phyloP scores from a whole-genome alignment of 2,888 invertebrate species.

The Lathronympha strigana region DNA sequence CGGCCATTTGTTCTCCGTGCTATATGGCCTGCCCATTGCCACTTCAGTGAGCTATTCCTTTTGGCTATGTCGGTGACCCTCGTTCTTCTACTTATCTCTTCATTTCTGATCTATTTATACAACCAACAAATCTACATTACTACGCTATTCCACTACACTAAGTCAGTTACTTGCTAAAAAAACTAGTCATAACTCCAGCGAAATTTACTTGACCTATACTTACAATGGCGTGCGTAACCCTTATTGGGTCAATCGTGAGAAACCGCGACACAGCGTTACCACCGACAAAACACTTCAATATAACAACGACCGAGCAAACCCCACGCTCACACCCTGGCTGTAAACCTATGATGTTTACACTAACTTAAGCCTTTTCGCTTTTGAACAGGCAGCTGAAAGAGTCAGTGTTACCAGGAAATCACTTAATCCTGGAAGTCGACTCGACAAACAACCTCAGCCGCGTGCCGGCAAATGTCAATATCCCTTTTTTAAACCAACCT shows the following conservation, averaged over 20 bases:
- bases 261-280: not conserved
- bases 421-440: slow-evolving; percentile 57
- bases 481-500: slow-evolving; percentile 46
- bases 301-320: not conserved
- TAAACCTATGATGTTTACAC: not conserved
- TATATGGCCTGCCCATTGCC: no score
- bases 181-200: slow-evolving; percentile 14
- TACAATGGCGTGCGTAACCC: slow-evolving; percentile 15
- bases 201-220: slow-evolving; percentile 1
- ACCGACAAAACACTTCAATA: slow-evolving; percentile 8
- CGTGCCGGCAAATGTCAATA: slow-evolving; percentile 56
- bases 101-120: no score
- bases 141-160: not conserved
- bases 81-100: no score
- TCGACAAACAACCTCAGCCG: slow-evolving; percentile 56
- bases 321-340: not conserved
- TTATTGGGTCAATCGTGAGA: slow-evolving; percentile 21
- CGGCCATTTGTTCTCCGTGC: no score
- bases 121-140: no score
- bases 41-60: no score
- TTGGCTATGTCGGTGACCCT: no score
- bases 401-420: slow-evolving; percentile 64
- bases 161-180: slow-evolving; percentile 1
- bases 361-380: not conserved
- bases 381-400: slow-evolving; percentile 51